Evolutionary conservation across 2,113 vertebrate species (phyloP), one percentile per base, ranked within the genome.

Genomic region (Sarotherodon lohbergeri): DNA sequence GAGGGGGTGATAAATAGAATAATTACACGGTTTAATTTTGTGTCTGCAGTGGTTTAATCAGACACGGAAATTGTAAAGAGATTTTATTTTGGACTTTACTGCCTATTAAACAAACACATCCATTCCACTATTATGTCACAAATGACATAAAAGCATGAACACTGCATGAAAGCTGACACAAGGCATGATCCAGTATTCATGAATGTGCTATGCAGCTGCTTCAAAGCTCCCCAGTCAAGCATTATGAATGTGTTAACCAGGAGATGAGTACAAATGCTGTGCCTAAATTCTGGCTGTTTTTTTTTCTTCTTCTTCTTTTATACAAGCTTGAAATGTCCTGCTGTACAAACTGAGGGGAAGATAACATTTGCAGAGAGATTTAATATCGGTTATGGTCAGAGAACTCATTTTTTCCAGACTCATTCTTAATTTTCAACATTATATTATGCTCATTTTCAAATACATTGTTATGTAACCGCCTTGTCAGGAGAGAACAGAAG

Each of bases 221-320:
- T 81, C 81, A 55, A 80, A 63, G 84, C 83, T 59, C 85, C 85
- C 80, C 63, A 68, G 78, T 90, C 73, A 56, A 92, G 93, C 92
- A 93, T 95, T 95, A 94, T 95, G 93, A 95, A 94, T 95, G 93
- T 96, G 94, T 93, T 94, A 93, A 93, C 81, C 63, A 76, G 73
- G 85, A 81, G 57, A 71, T 9, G 81, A 90, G 91, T 80, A 57
- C 68, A 90, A 89, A 88, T 86, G 83, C 86, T 82, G 91, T 94
- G 94, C 94, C 93, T 95, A 55, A 83, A 90, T 90, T 91, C 78
- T 83, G 81, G 93, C 89, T 61, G 81, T 7, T 46, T 17, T 46
- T 2, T 63, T 63, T 27, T 1, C 9, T 46, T 2, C 24, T 73
- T 73, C 22, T 73, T 27, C 41, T 87, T 87, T 63, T 81, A 84